Conservation (phyloP, 1,140 invertebrate species). For the Hyposmocoma kahamanoa region DNA sequence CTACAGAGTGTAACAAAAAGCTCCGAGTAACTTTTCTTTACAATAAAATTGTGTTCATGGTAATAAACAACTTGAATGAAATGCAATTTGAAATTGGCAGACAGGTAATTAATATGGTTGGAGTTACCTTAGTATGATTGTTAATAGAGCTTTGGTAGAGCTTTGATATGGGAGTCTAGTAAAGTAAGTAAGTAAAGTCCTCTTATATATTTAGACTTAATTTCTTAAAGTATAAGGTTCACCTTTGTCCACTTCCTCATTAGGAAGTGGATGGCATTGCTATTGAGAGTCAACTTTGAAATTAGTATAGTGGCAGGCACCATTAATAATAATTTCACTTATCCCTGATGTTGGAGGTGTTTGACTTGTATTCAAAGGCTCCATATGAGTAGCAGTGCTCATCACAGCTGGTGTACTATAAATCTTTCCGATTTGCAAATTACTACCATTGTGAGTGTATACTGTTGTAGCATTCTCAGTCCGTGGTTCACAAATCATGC, state of each 20-base stretch:
- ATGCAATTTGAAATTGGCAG: no score
- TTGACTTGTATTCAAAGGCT: slow-evolving; percentile 35
- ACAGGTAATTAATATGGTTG: no score
- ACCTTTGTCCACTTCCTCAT: slow-evolving; percentile 59
- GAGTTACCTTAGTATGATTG: no score
- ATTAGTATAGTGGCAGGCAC: slow-evolving; percentile 53
- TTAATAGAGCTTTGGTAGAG: no score
- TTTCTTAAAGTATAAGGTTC: slow-evolving; percentile 38
- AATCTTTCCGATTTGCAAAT: slow-evolving; percentile 43
- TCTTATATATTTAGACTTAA: slow-evolving; percentile 14
- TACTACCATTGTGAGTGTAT: slow-evolving; percentile 29
- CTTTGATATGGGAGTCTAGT: no score
- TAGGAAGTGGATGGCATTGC: slow-evolving; percentile 59
- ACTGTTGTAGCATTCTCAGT: slow-evolving; percentile 39
- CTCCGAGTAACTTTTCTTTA: no score
- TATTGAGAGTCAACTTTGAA: slow-evolving; percentile 66
- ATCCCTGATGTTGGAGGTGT: slow-evolving; percentile 50
- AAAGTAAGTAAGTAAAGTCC: no score
- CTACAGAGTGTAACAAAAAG: no score
- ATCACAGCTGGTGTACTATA: slow-evolving; percentile 41
- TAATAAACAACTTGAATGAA: no score
- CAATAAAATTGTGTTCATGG: no score
- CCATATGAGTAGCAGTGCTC: slow-evolving; percentile 42
- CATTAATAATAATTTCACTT: slow-evolving; percentile 60
- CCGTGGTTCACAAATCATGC: slow-evolving; percentile 49